Conservation (phyloP, 2,888 invertebrate species). For the Synergus laeviventris region DNA sequence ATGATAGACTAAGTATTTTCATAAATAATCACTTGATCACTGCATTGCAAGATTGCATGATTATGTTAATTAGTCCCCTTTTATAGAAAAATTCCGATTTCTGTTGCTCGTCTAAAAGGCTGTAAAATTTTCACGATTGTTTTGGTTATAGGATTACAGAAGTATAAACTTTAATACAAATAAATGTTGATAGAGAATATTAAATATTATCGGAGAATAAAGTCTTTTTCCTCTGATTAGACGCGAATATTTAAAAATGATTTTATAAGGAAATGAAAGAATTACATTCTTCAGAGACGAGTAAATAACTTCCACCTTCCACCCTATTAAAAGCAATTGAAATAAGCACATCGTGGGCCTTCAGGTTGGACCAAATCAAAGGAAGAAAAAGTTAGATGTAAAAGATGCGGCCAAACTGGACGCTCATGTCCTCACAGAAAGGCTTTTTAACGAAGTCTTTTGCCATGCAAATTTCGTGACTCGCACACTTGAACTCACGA, state of each 20-base stretch:
- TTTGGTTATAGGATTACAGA: background rate
- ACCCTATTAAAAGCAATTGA: constrained; percentile 59
- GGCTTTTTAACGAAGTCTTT: constrained; percentile 73
- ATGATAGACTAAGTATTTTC: too few species aligned
- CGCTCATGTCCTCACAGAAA: constrained; percentile 76
- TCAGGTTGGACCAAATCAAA: constrained; percentile 63
- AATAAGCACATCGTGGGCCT: constrained; percentile 74
- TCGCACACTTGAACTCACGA: constrained; percentile 64
- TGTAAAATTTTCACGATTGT: constrained; percentile 1
- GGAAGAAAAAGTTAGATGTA: background rate
- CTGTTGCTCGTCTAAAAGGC: constrained; percentile 15
- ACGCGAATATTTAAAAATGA: background rate
- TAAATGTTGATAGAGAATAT: background rate
- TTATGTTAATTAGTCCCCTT: constrained; percentile 12
- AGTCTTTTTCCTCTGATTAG: background rate
- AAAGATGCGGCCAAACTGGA: constrained; percentile 66
- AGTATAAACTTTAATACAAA: background rate
- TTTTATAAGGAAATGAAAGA: background rate
- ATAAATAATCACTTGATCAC: constrained; percentile 1
- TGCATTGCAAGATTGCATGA: constrained; percentile 52
- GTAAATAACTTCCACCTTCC: constrained; percentile 63
- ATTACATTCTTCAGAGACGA: constrained; percentile 48
- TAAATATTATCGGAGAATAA: background rate
- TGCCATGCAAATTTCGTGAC: constrained; percentile 74
- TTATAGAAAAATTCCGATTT: constrained; percentile 5